These are phyloP conservation scores for Eurystomus gularis DNA, from an alignment of 2,113 vertebrate species.

Conservation along the genomic window DNA sequence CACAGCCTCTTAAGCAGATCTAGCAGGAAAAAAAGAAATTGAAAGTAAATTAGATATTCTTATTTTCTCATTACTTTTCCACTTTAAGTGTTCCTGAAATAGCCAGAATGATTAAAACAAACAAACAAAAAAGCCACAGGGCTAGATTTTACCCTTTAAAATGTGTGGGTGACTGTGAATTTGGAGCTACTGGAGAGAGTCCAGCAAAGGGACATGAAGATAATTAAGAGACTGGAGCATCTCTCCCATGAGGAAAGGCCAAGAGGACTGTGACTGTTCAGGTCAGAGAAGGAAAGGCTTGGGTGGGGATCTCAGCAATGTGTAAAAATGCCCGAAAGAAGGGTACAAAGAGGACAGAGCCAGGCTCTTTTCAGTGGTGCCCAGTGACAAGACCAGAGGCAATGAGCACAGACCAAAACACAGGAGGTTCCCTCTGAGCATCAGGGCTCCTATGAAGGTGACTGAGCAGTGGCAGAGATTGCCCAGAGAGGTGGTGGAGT, in stretches of 20 bases:
- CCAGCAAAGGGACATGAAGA: background rate
- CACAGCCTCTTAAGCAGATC: conserved; percentile 47
- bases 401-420: background rate
- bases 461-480: background rate
- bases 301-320: background rate
- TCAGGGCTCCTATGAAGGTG: background rate
- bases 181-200: background rate
- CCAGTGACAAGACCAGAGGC: background rate
- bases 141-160: background rate
- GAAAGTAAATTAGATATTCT: conserved; percentile 33
- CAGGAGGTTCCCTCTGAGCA: background rate
- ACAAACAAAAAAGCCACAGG: background rate
- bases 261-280: background rate
- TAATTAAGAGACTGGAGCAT: background rate
- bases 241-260: background rate
- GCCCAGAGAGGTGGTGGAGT: background rate
- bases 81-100: conserved; percentile 34
- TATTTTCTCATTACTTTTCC: conserved; percentile 32
- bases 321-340: background rate
- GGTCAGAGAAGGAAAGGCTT: background rate
- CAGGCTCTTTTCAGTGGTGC: background rate
- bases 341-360: background rate
- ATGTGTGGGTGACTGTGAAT: background rate
- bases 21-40: conserved; percentile 20
- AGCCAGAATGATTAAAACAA: conserved; percentile 17